phyloP scores from a whole-genome alignment of 64 coral and sea anemone genomes.

The Dendronephthya gigantea region DNA sequence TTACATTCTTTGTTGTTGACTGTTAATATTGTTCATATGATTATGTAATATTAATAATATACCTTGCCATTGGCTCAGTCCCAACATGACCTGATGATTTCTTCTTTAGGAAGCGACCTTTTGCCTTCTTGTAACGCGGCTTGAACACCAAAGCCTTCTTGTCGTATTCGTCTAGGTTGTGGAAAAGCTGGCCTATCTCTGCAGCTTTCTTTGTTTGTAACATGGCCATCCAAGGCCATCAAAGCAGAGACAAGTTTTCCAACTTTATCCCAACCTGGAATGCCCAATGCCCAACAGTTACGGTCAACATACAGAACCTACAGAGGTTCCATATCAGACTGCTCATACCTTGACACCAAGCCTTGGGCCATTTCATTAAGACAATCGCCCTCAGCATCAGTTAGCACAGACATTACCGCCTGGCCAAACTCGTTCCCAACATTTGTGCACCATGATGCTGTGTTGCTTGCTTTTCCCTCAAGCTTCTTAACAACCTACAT shows the following conservation, averaged over 20 bases:
- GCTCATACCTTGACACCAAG: conserved; percentile 10
- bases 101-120: neutral
- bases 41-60: neutral
- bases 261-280: too few species aligned
- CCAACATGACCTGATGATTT: neutral
- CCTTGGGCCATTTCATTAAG: conserved; percentile 26
- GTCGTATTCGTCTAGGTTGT: neutral
- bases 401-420: conserved; percentile 30
- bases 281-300: conserved; percentile 7
- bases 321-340: conserved; percentile 7
- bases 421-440: conserved; percentile 45
- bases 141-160: neutral
- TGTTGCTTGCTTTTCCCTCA: conserved; percentile 23
- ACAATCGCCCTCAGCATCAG: conserved; percentile 23
- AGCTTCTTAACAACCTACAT: conserved; percentile 44
- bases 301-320: conserved; percentile 37
- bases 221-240: neutral
- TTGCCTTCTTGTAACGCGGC: neutral
- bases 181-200: neutral
- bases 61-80: neutral
- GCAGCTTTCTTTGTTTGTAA: neutral
- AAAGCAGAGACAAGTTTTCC: neutral
- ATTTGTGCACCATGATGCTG: conserved; percentile 42
- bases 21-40: neutral
- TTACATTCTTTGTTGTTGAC: neutral